Conservation (phyloP, 2,888 invertebrate genomes). For the Ethmia dodecea region DNA sequence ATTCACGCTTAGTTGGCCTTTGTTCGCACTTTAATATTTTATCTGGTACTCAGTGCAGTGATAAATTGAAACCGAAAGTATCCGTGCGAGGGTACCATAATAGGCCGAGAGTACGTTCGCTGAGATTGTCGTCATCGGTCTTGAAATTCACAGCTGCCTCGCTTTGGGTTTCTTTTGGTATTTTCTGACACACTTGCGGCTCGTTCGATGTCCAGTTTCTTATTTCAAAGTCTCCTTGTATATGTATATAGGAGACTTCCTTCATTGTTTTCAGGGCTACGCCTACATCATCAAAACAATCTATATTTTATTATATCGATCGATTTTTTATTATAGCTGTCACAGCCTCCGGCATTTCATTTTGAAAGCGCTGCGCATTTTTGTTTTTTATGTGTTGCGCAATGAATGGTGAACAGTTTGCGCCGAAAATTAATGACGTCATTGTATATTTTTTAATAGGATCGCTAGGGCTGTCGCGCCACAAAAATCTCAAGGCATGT, state of each 20-base stretch:
- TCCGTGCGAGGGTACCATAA: constrained; percentile 23
- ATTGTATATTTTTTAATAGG: constrained; percentile 14
- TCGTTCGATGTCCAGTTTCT: constrained; percentile 23
- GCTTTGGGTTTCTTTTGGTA: constrained; percentile 20
- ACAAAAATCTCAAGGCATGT: constrained; percentile 30
- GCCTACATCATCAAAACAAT: constrained; percentile 15
- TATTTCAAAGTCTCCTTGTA: constrained; percentile 23
- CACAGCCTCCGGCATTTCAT: constrained; percentile 13
- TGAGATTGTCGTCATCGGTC: constrained; percentile 11
- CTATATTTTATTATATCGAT: constrained; percentile 25
- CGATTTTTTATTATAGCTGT: constrained; percentile 15
- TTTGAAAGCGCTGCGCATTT: constrained; percentile 15
- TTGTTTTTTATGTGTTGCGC: constrained; percentile 22
- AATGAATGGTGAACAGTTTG: constrained; percentile 17
- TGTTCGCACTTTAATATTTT: constrained; percentile 12
- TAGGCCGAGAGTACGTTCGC: constrained; percentile 21
- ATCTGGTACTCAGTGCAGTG: constrained; percentile 16
- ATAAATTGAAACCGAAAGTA: constrained; percentile 19
- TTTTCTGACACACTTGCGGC: constrained; percentile 2
- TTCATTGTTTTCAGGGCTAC: constrained; percentile 15
- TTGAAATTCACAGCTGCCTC: constrained; percentile 18
- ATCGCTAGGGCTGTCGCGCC: constrained; percentile 17
- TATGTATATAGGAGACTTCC: constrained; percentile 18
- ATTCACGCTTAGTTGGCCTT: constrained; percentile 19
- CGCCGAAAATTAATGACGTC: constrained; percentile 21